Base-by-base conservation (phyloP, 92 coral and sea anemone genomes). In the Diadumene lineata region DNA sequence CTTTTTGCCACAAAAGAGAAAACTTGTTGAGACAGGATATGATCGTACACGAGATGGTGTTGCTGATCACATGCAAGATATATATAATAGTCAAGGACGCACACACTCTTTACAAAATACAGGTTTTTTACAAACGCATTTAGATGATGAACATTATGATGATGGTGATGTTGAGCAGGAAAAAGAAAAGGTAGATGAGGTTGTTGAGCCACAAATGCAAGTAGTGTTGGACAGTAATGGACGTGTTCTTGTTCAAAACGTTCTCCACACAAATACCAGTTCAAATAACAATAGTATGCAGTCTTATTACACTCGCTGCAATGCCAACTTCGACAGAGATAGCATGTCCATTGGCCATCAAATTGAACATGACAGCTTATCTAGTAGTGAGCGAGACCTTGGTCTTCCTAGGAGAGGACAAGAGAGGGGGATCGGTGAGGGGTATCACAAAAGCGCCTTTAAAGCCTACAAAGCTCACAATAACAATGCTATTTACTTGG, bases 161-260 rank as follows among this genome's bases (percentile, higher is more conserved):
- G n/a, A n/a, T n/a, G n/a, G n/a, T n/a, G n/a, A n/a, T n/a, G n/a
- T n/a, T n/a, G n/a, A n/a, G n/a, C n/a, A n/a, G n/a, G n/a, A n/a
- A n/a, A n/a, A n/a, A n/a, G 24, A 10, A 21, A 60, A 60, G 34
- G 43, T 6, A 13, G 31, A 29, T 1, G 29, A 62, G 18, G 21
- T 28, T 27, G 68, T 1, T 10, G 25, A 28, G 15, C 11, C 6
- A 30, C 55, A 31, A 23, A 13, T 72, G 66, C 66, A 72, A 21
- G 77, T 72, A 9, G 53, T 72, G 29, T 48, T 61, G 6, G 77
- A 72, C 50, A 56, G 43, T 23, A 53, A 72, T 3, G 77, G 77
- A 7, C 77, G 77, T n/a, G 64, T 72, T n/a, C 53, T 32, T 22
- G 77, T 72, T 23, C 4, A 16, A 19, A 56, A 56, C 24, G 64